Conservation (phyloP, 2,888 invertebrate genomes). For the Eupithecia exiguata region DNA sequence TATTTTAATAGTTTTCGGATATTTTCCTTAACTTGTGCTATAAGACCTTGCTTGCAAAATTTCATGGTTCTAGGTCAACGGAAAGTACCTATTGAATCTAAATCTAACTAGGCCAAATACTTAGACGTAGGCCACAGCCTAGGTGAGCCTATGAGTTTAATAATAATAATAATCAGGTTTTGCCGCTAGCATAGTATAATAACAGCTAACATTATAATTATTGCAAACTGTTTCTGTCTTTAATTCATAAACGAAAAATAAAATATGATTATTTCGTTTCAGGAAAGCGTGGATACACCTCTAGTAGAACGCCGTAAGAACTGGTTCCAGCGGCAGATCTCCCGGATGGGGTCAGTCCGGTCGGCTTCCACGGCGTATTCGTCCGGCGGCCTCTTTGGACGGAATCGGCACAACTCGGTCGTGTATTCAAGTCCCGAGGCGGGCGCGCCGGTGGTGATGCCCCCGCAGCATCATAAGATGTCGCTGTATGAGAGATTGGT, state of each 20-base stretch:
- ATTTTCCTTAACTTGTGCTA: too few relatives aligned
- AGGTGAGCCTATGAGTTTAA: too few relatives aligned
- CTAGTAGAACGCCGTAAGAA: conserved; percentile 93
- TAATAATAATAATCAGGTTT: background rate
- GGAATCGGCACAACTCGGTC: conserved; percentile 91
- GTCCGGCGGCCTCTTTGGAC: conserved; percentile 88
- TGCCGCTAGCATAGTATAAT: background rate
- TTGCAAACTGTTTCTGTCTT: background rate
- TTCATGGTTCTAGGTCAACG: too few relatives aligned
- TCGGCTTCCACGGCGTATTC: conserved; percentile 94
- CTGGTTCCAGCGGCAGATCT: conserved; percentile 94
- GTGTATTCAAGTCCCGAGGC: conserved; percentile 87
- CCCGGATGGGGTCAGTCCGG: conserved; percentile 92
- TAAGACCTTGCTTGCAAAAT: too few relatives aligned
- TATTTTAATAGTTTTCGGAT: too few relatives aligned
- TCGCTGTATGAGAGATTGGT: conserved; percentile 93
- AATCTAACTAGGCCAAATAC: too few relatives aligned
- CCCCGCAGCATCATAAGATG: conserved; percentile 86
- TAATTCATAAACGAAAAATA: background rate
- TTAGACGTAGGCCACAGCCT: too few relatives aligned
- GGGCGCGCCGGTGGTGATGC: conserved; percentile 56
- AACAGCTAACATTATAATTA: background rate
- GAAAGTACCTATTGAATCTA: too few relatives aligned
- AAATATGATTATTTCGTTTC: conserved; percentile 43
- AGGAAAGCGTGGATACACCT: conserved; percentile 96